phyloP scores from a whole-genome alignment of 1,140 invertebrate genomes.

The Reticulitermes speratus region DNA sequence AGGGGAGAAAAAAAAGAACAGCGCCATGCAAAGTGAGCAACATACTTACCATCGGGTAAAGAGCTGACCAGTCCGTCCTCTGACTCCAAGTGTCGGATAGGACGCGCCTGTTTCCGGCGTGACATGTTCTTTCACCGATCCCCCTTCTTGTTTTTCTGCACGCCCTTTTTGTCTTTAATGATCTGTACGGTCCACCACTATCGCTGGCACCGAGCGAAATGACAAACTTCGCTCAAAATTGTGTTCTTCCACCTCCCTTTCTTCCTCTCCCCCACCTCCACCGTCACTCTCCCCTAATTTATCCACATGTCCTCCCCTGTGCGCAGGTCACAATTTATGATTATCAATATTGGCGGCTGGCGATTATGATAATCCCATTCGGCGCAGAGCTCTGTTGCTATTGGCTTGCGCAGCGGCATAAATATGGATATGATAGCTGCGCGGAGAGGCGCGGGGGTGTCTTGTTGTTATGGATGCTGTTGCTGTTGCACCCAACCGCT shows the following conservation, averaged over 20 bases:
- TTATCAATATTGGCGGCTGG: conserved; percentile 30
- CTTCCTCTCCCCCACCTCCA: conserved; percentile 7
- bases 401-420: conserved; percentile 30
- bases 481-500: conserved; percentile 17
- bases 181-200: neutral
- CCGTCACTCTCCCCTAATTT: conserved; percentile 27
- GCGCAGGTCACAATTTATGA: conserved; percentile 34
- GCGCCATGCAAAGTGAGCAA: neutral
- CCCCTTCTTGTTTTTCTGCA: neutral
- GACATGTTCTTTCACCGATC: conserved; percentile 47
- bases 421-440: conserved; percentile 33
- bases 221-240: conserved; percentile 31
- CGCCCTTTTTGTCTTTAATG: conserved; percentile 2
- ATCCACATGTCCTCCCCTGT: conserved; percentile 29
- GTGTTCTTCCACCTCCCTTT: conserved; percentile 16
- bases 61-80: conserved; percentile 38
- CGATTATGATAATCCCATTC: conserved; percentile 35
- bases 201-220: conserved; percentile 21
- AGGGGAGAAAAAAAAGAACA: neutral
- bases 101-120: conserved; percentile 61
- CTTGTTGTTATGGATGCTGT: neutral
- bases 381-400: conserved; percentile 22
- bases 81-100: conserved; percentile 54
- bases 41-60: conserved; percentile 29
- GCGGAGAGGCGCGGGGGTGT: neutral